phyloP scores from a whole-genome alignment of 1,140 invertebrate genomes.

The Pemphigus obesinymphae region DNA sequence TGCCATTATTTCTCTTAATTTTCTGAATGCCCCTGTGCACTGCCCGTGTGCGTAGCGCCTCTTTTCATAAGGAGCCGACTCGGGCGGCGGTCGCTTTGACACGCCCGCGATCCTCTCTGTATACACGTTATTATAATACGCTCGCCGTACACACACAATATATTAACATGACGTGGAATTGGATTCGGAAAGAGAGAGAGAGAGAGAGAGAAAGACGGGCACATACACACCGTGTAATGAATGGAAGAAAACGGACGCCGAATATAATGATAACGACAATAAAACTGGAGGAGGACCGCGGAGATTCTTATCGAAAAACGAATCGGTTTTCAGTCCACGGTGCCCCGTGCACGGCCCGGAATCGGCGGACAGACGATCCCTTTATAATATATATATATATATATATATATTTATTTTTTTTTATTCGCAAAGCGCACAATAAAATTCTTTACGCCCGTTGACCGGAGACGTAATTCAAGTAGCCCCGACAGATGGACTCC shows the following conservation, averaged over 20 bases:
- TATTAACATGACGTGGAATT: too few relatives aligned
- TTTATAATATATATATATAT: too few relatives aligned
- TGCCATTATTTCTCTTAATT: slow-evolving; percentile 39
- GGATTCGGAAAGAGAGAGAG: not conserved
- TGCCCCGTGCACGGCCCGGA: too few relatives aligned
- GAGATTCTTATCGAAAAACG: slow-evolving; percentile 40
- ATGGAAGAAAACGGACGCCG: slow-evolving; percentile 4
- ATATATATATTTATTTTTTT: not conserved
- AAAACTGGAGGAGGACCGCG: slow-evolving; percentile 6
- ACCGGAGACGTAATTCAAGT: slow-evolving; percentile 42
- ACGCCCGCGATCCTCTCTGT: too few relatives aligned
- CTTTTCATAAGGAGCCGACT: slow-evolving; percentile 14
- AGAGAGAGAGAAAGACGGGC: not conserved
- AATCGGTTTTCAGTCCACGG: slow-evolving; percentile 38
- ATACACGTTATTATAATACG: too few relatives aligned
- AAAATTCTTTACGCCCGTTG: slow-evolving; percentile 42
- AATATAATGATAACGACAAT: not conserved
- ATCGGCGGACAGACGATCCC: slow-evolving; percentile 23
- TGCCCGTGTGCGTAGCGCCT: too few relatives aligned
- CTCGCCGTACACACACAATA: too few relatives aligned
- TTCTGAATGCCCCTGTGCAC: slow-evolving; percentile 36
- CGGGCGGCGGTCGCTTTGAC: slow-evolving; percentile 36
- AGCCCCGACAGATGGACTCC: slow-evolving; percentile 36
- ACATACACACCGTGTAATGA: too few relatives aligned
- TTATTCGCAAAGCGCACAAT: slow-evolving; percentile 30